A percentile compares a stretch with the other conserved stretches of the same genome.
These are phyloP conservation scores for Resseliella maxima DNA, from an alignment of 2,888 invertebrate species.

Conservation along the genomic window DNA sequence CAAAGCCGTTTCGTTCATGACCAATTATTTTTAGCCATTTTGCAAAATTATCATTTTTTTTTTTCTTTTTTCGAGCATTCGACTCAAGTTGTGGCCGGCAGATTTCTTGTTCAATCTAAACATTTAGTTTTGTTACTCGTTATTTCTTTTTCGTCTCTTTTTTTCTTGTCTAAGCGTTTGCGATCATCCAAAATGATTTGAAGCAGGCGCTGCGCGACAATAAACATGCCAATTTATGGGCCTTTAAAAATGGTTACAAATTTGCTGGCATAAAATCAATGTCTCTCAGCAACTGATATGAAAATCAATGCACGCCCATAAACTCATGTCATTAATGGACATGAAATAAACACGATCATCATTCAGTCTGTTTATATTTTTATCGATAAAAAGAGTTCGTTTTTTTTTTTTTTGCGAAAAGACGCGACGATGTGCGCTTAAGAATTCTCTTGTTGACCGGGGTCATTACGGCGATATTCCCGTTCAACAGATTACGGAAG, in stretches of 20 bases:
- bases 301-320: background rate
- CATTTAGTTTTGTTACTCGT: too few relatives aligned
- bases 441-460: slow-evolving; percentile 27
- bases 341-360: slow-evolving; percentile 19
- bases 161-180: too few relatives aligned
- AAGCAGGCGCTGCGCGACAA: background rate
- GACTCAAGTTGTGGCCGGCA: background rate
- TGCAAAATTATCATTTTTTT: background rate
- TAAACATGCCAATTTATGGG: slow-evolving; percentile 10
- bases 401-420: background rate
- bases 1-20: background rate
- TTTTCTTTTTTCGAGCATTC: background rate
- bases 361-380: background rate
- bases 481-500: too few relatives aligned
- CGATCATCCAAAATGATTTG: background rate
- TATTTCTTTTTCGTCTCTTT: too few relatives aligned
- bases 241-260: background rate
- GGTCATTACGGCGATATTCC: background rate
- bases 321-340: background rate
- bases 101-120: too few relatives aligned
- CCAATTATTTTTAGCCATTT: background rate
- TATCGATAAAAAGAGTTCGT: background rate
- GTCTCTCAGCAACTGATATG: background rate
- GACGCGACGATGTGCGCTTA: background rate
- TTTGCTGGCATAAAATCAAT: background rate